These are phyloP conservation scores for Folsomia manolachei DNA, from an alignment of 2,888 invertebrate species.

Conservation along the genomic window DNA sequence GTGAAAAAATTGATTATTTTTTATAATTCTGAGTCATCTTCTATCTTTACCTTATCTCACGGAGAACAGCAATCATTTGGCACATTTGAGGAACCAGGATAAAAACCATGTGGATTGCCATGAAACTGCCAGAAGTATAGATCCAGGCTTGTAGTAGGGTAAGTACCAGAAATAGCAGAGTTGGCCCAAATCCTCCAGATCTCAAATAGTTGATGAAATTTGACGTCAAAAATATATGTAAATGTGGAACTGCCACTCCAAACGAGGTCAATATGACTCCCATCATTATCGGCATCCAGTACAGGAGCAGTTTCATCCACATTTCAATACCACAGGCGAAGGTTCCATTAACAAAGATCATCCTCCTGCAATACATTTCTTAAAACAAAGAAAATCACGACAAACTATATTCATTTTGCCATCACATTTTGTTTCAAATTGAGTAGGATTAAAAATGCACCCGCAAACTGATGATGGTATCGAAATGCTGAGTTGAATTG, in stretches of 20 bases:
- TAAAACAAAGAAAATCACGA: not conserved
- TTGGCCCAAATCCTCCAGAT: not conserved
- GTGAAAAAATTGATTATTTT: too few relatives aligned
- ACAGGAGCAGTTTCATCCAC: not conserved
- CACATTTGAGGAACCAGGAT: not conserved
- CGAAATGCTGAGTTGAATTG: not conserved
- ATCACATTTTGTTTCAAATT: not conserved
- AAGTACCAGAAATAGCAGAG: not conserved
- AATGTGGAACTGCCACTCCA: not conserved
- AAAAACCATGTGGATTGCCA: not conserved
- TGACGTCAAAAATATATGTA: not conserved
- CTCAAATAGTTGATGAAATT: not conserved
- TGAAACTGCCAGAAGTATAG: not conserved
- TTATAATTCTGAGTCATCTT: too few relatives aligned
- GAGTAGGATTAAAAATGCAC: too few relatives aligned
- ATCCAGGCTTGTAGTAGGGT: not conserved
- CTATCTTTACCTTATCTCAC: not conserved
- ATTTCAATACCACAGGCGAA: not conserved
- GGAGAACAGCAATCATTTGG: not conserved
- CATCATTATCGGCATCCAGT: not conserved
- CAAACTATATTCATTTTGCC: not conserved
- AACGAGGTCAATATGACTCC: not conserved
- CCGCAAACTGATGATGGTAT: not conserved
- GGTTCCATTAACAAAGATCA: not conserved
- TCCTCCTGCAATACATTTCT: not conserved